Evolutionary conservation across 2,888 invertebrate genomes (phyloP).

Genomic region (Cheilosia grossa): DNA sequence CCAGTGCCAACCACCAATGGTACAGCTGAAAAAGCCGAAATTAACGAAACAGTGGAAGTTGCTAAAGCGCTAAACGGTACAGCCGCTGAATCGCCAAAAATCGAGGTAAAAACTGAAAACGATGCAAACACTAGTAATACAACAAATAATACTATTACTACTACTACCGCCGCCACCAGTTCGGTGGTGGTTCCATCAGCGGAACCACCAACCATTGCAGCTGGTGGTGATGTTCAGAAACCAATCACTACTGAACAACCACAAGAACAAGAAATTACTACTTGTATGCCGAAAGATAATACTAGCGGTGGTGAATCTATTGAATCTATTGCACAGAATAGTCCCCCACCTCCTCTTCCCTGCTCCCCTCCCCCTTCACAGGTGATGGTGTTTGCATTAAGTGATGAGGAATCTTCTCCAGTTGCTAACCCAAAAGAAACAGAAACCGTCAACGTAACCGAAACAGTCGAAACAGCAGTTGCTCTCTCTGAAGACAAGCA

Average conservation of each 20-base stretch:
- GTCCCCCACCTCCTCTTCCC: constrained; percentile 88
- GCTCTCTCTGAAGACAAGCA: constrained; percentile 50
- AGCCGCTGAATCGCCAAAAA: constrained; percentile 73
- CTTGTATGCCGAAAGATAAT: constrained; percentile 72
- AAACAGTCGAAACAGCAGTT: constrained; percentile 12
- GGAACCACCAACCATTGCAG: constrained; percentile 54
- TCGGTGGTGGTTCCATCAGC: constrained; percentile 60
- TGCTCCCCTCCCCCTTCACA: constrained; percentile 90
- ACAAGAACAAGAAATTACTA: constrained; percentile 76
- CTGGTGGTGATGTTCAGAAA: constrained; percentile 74
- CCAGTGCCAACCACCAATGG: constrained; percentile 69
- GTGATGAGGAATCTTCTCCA: constrained; percentile 77
- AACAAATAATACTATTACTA: constrained; percentile 38
- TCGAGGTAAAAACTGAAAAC: constrained; percentile 74
- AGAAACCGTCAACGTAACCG: constrained; percentile 4
- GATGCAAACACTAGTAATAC: constrained; percentile 70
- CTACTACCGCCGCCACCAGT: constrained; percentile 59
- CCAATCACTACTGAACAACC: constrained; percentile 75
- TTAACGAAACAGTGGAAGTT: constrained; percentile 66
- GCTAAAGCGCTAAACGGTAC: constrained; percentile 73
- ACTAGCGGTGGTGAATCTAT: constrained; percentile 73
- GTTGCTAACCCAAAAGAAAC: constrained; percentile 60
- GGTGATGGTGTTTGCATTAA: constrained; percentile 88
- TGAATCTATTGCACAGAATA: constrained; percentile 74
- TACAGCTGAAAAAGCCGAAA: constrained; percentile 60